Evolutionary conservation across 1,140 invertebrate species (phyloP).

Genomic region (Euura saliciscinereae): DNA sequence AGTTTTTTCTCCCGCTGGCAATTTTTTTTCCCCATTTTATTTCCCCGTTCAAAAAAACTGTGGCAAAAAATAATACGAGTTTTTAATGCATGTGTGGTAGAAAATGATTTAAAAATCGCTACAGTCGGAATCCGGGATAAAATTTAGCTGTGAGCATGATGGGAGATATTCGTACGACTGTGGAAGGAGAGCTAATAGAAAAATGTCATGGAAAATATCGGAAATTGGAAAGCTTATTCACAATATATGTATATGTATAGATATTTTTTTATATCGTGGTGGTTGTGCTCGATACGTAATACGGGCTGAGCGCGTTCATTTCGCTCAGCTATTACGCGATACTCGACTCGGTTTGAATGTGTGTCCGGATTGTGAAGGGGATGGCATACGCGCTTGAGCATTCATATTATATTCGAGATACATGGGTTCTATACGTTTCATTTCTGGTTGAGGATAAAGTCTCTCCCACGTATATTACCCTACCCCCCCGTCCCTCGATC

Average conservation of each 20-base stretch:
- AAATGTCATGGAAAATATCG: constrained; percentile 58
- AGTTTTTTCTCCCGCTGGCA: no score
- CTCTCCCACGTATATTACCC: neutral
- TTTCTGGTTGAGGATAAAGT: constrained; percentile 28
- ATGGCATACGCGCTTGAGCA: constrained; percentile 14
- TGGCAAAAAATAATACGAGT: no score
- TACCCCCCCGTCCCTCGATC: neutral
- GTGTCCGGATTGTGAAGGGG: neutral
- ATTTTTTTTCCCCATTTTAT: no score
- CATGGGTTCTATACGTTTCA: constrained; percentile 29
- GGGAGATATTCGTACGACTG: no score
- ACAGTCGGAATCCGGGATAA: no score
- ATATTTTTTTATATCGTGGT: no score
- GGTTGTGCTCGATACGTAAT: no score
- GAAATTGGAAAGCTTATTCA: constrained; percentile 62
- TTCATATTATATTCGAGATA: constrained; percentile 22
- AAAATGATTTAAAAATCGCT: no score
- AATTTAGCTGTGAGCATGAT: no score
- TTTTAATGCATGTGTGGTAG: no score
- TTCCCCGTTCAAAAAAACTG: no score
- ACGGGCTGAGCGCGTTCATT: constrained; percentile 47
- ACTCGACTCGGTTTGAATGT: neutral
- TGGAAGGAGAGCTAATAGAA: constrained; percentile 41
- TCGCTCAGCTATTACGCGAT: constrained; percentile 47
- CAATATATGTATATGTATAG: constrained; percentile 49